Conservation (phyloP, 2,113 vertebrate genomes). For the Megaceryle maxima region DNA sequence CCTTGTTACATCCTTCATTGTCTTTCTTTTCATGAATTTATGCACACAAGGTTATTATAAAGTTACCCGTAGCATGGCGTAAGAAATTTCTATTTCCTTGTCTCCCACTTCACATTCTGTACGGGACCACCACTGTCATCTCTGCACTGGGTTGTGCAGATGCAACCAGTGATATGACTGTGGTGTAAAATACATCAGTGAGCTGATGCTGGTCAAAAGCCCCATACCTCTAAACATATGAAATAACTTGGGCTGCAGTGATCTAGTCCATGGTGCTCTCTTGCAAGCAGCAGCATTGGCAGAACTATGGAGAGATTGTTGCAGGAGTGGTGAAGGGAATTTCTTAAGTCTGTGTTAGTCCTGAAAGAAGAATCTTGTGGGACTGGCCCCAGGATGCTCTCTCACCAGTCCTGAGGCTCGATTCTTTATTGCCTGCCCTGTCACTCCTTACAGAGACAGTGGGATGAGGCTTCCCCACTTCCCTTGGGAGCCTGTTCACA, state of each 20-base stretch:
- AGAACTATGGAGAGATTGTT: not conserved
- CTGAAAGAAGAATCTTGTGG: not conserved
- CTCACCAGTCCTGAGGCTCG: not conserved
- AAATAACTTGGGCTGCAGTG: not conserved
- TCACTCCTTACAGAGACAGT: not conserved
- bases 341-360: not conserved
- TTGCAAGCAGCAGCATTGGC: not conserved
- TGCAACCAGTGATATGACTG: not conserved
- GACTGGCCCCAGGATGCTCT: not conserved
- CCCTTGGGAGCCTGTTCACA: not conserved
- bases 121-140: not conserved
- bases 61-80: not conserved
- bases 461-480: not conserved
- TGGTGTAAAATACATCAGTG: not conserved
- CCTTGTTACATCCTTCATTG: not conserved
- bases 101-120: not conserved
- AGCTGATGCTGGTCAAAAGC: not conserved
- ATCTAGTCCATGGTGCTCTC: not conserved
- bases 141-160: not conserved
- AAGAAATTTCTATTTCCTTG: not conserved
- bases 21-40: not conserved
- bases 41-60: not conserved
- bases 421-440: not conserved
- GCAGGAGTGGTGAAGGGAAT: not conserved
- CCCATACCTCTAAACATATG: accelerated